Evolutionary conservation across 2,888 invertebrate genomes (phyloP), one percentile per base, ranked within the genome.

Genomic region (Petrolisthes cinctipes): DNA sequence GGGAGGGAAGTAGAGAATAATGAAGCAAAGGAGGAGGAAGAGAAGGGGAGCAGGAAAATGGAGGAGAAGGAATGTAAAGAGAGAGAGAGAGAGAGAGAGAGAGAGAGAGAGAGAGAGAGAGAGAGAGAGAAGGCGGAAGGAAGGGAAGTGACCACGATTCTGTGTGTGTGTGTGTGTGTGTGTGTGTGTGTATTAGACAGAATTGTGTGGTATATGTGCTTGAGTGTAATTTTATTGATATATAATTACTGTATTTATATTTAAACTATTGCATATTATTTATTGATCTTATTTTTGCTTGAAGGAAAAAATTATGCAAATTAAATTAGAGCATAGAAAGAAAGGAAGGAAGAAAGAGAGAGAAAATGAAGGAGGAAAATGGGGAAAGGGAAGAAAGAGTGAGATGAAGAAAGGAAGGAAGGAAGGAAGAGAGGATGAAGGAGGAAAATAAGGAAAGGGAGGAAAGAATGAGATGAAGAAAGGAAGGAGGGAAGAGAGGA

Each of bases 301-400:
- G n/a, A 61, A 61, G 14, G 61, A 61, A 61, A 14, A 61, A 61
- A 61, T 9, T 9, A 61, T 61, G 61, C 6, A 14, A 61, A 61
- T 6, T 9, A 6, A 61, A 14, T 9, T 9, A 61, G 51, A 14
- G 14, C 14, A 61, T 9, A 61, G 61, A 76, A 51, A 37, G 51
- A 51, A 51, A 76, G 51, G 51, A 11, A 5, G 37, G 56, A 14
- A 20, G 57, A 5, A 6, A 17, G 54, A 53, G 56, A 78, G 5
- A 73, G 7, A 5, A 73, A 73, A n/a, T 5, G 73, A 73, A 6
- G 14, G 7, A n/a, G n/a, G n/a, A n/a, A 73, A 73, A 20, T 5
- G 20, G 73, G 73, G 73, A 73, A 73, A 5, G 7, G n/a, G 73
- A n/a, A 73, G 73, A 73, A 73, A n/a, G n/a, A n/a, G n/a, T 14